phyloP scores from a whole-genome alignment of 2,888 invertebrate genomes.

The Drosophila lutescens region DNA sequence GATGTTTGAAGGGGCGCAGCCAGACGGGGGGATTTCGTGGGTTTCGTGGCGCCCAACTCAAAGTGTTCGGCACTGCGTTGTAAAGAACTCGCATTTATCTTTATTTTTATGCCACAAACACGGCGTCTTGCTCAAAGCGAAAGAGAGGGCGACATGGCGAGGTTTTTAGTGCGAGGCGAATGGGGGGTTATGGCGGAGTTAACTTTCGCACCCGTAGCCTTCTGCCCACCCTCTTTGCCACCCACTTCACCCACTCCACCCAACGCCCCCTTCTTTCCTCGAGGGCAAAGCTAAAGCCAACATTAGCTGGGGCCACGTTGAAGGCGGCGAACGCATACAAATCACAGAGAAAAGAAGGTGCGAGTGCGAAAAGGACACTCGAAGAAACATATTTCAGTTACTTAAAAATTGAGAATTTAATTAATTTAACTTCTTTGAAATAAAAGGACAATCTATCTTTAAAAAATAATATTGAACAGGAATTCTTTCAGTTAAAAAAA shows the following conservation, averaged over 20 bases:
- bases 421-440: no score
- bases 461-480: no score
- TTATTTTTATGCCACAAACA: conserved; percentile 77
- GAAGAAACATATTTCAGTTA: background rate
- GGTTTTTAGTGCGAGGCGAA: conserved; percentile 59
- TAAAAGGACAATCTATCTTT: no score
- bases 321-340: conserved; percentile 72
- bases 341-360: conserved; percentile 56
- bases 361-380: conserved; percentile 12
- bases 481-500: no score
- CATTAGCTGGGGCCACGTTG: conserved; percentile 63
- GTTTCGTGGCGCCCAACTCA: conserved; percentile 31
- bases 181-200: conserved; percentile 44
- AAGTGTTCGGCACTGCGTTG: conserved; percentile 56
- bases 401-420: background rate
- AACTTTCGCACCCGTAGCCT: conserved; percentile 38
- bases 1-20: background rate
- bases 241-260: background rate
- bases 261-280: conserved; percentile 4
- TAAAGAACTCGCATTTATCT: conserved; percentile 81
- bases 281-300: conserved; percentile 46
- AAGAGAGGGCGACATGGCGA: conserved; percentile 40
- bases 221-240: background rate
- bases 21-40: background rate
- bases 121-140: conserved; percentile 42